Evolutionary conservation across 2,797 vertebrate species (phyloP), one percentile per base, ranked within the genome.

Genomic region (Psittacula derbiana): DNA sequence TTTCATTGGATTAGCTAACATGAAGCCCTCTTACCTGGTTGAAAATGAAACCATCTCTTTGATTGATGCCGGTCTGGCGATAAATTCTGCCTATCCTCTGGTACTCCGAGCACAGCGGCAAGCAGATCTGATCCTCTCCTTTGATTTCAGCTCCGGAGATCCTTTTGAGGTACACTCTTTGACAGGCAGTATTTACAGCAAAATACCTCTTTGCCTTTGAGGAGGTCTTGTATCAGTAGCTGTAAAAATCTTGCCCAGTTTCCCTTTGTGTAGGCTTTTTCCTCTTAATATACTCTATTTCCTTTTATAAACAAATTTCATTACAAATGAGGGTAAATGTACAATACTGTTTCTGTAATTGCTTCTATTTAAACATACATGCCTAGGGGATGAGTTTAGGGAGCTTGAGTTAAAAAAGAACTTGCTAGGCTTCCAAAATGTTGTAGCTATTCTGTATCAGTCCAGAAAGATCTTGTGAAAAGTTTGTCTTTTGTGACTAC

Each of bases 91-190:
- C 24, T 97, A 94, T 46, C 96, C 96, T 8, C 90, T 97, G 11
- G 66, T 96, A 43, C 80, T 97, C 50, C 53, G 24, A 40, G 92
- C 90, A 2, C 7, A 78, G 23, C 58, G 88, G 25, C 24, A 69
- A 19, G 43, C 83, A 38, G 80, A 97, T 20, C 88, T 97, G 76
- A 94, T 97, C 46, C 86, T 97, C 24, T 97, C 97, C 19, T 97
- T 97, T 80, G 97, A 97, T 75, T 97, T 94, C 74, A 97, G 95
- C 36, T 41, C 41, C n/a, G 94, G 90, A 30, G 95, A 97, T 60
- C 93, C 96, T 72, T 96, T 97, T 18, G 18, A 82, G 96, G 97
- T 97, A 97, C 15, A 28, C n/a, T 52, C 36, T 52, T 44, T 19
- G n/a, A 47, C 43, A 40, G 31, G 16, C 50, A 30, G 11, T 38